Evolutionary conservation across 2,113 vertebrate genomes (phyloP).

Genomic region (Syngnathus typhle): DNA sequence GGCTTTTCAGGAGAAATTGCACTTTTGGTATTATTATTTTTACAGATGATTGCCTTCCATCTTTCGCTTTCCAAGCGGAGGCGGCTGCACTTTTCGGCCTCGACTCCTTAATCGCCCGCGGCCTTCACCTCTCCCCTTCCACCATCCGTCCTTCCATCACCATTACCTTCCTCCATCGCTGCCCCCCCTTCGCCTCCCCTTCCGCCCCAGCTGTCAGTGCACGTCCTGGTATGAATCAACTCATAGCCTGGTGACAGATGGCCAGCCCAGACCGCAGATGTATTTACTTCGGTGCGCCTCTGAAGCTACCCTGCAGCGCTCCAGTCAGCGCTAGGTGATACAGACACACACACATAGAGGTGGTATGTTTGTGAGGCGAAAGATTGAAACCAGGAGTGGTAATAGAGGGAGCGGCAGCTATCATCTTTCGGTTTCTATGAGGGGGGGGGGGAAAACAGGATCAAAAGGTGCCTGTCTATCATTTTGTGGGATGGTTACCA

Average conservation of each 20-base stretch:
- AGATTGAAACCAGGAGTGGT: conserved; percentile 6
- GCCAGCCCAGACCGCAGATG: conserved; percentile 24
- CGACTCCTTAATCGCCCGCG: conserved; percentile 21
- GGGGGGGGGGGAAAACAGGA: conserved; percentile 22
- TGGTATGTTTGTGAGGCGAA: conserved; percentile 26
- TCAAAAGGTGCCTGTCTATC: conserved; percentile 54
- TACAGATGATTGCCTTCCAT: background rate
- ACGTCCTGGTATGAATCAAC: conserved; percentile 42
- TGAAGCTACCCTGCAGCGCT: conserved; percentile 20
- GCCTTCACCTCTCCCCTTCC: conserved; percentile 23
- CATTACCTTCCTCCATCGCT: conserved; percentile 23
- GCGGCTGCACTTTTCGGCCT: conserved; percentile 31
- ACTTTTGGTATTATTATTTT: background rate
- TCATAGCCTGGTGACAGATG: conserved; percentile 20
- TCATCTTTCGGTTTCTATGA: conserved; percentile 42
- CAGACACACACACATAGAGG: conserved; percentile 1
- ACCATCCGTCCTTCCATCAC: conserved; percentile 17
- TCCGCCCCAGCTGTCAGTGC: conserved; percentile 23
- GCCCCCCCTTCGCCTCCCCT: background rate
- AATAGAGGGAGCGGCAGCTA: conserved; percentile 2
- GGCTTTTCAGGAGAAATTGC: background rate
- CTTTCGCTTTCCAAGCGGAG: conserved; percentile 23
- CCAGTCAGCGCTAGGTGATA: conserved; percentile 11
- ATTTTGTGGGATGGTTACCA: conserved; percentile 33
- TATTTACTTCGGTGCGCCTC: conserved; percentile 40